phyloP scores from a whole-genome alignment of 2,113 vertebrate species.

The Phainopepla nitens region DNA sequence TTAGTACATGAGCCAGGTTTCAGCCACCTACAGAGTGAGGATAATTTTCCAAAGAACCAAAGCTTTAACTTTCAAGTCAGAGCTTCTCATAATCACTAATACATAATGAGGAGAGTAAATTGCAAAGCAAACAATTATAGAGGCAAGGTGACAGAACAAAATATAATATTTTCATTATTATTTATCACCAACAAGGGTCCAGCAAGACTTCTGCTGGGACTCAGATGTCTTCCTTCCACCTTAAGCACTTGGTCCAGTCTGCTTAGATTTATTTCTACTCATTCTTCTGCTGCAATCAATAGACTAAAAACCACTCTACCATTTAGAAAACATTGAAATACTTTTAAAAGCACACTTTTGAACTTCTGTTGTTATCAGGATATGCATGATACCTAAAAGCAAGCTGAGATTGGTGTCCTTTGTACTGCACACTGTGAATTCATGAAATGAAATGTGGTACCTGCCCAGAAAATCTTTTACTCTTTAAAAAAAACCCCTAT shows the following conservation, averaged over 20 bases:
- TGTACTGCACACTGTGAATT: not conserved
- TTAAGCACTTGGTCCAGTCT: not conserved
- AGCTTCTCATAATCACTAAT: not conserved
- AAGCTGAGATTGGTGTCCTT: not conserved
- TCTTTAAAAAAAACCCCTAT: not conserved
- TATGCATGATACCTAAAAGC: not conserved
- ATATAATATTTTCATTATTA: not conserved
- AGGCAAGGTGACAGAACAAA: not conserved
- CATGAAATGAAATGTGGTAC: not conserved
- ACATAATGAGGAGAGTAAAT: not conserved
- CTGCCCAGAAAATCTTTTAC: not conserved
- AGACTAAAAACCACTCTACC: not conserved
- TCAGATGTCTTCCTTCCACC: not conserved
- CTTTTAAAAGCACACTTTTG: not conserved
- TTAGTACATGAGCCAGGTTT: not conserved
- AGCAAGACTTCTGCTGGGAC: not conserved
- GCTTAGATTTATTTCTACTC: not conserved
- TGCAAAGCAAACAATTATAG: not conserved
- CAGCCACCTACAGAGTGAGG: rapidly evolving
- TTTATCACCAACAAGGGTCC: not conserved
- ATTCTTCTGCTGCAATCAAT: not conserved
- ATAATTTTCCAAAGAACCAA: not conserved
- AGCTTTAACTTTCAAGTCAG: not conserved
- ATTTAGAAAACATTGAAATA: not conserved
- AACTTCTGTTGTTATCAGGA: not conserved